Evolutionary conservation across 1,140 invertebrate species (phyloP).

Genomic region (Eupristina koningsbergeri): DNA sequence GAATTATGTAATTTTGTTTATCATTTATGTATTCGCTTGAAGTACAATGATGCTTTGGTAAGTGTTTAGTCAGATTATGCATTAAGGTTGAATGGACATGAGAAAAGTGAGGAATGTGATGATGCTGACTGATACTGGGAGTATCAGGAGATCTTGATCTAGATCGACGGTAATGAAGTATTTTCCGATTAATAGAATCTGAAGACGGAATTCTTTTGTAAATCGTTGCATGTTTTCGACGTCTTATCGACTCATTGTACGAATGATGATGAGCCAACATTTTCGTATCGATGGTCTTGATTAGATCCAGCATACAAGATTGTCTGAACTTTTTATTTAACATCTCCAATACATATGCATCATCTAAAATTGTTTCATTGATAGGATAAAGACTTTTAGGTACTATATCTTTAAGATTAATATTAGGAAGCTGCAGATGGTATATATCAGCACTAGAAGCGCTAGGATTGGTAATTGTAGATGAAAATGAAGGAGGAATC

Average conservation of each 20-base stretch:
- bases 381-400: constrained; percentile 32
- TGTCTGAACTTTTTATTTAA: constrained; percentile 55
- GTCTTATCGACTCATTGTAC: constrained; percentile 30
- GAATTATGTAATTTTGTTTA: background rate
- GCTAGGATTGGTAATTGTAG: background rate
- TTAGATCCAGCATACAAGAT: constrained; percentile 65
- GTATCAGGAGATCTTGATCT: constrained; percentile 31
- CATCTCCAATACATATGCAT: constrained; percentile 33
- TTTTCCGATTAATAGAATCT: background rate
- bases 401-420: constrained; percentile 23
- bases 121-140: background rate
- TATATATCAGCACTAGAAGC: background rate
- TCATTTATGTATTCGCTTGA: constrained; percentile 33
- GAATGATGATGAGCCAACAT: constrained; percentile 60
- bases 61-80: constrained; percentile 7
- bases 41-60: constrained; percentile 5
- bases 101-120: background rate
- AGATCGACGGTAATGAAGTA: background rate
- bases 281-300: constrained; percentile 65
- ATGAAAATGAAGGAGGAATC: constrained; percentile 38
- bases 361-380: background rate
- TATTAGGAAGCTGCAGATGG: constrained; percentile 29
- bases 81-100: background rate
- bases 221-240: background rate
- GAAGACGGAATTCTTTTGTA: constrained; percentile 21